Conservation (phyloP, 1,140 invertebrate species). For the Drosophila pallidifrons region DNA sequence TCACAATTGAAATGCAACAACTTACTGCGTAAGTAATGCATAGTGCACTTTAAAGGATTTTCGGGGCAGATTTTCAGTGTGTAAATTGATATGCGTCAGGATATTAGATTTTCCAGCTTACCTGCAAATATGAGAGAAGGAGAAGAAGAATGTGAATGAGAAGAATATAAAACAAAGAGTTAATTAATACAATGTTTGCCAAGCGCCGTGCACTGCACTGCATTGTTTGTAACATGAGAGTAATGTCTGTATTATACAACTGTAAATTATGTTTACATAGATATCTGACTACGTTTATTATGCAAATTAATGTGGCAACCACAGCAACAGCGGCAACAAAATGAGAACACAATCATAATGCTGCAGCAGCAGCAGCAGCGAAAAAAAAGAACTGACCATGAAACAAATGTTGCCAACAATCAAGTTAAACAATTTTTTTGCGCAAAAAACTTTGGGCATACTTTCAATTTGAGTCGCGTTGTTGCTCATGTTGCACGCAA, state of each 20-base stretch:
- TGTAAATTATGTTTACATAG: constrained; percentile 45
- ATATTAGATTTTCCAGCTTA: constrained; percentile 38
- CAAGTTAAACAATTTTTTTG: constrained; percentile 56
- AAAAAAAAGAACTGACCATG: constrained; percentile 48
- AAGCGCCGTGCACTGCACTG: constrained; percentile 22
- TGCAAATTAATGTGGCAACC: constrained; percentile 63
- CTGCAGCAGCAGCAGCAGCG: constrained; percentile 15
- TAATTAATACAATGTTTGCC: constrained; percentile 48
- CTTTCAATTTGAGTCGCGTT: constrained; percentile 40
- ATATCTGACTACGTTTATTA: constrained; percentile 35
- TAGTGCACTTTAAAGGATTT: background rate
- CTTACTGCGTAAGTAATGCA: background rate
- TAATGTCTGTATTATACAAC: constrained; percentile 18
- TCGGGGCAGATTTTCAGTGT: background rate
- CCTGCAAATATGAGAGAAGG: constrained; percentile 41
- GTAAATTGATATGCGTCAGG: background rate
- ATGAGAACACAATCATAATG: constrained; percentile 32
- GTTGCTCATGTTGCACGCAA: constrained; percentile 25
- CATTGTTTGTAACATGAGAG: constrained; percentile 1
- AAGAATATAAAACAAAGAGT: constrained; percentile 36
- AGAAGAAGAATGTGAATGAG: background rate
- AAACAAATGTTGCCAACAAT: constrained; percentile 66
- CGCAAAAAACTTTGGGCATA: constrained; percentile 37
- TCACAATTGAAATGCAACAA: background rate
- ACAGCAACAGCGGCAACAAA: constrained; percentile 14